These are phyloP conservation scores for Cydia strobilella DNA, from an alignment of 1,140 invertebrate genomes.

Conservation along the genomic window DNA sequence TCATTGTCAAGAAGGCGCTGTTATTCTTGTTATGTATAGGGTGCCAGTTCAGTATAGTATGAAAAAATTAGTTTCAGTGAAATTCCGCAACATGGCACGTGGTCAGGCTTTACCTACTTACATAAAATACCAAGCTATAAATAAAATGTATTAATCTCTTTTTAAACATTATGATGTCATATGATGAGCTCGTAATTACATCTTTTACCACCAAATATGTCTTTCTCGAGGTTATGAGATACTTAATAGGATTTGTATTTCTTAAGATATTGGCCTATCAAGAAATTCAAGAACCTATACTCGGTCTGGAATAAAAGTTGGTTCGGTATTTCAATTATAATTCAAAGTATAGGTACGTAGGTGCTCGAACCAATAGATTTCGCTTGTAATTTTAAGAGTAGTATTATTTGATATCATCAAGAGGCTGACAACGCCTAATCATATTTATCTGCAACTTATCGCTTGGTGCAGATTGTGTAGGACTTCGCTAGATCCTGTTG, in stretches of 20 bases:
- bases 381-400: neutral
- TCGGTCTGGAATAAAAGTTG: no score
- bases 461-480: neutral
- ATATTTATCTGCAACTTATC: neutral
- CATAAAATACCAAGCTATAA: neutral
- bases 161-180: slow-evolving; percentile 24
- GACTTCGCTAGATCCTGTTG: slow-evolving; percentile 20
- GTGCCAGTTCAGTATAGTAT: no score
- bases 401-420: neutral
- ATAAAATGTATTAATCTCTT: slow-evolving; percentile 13
- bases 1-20: no score
- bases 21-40: no score
- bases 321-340: no score
- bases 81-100: no score
- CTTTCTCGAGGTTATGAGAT: neutral
- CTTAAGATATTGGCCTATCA: neutral
- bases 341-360: no score
- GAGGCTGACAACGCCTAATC: neutral
- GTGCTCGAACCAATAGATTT: no score
- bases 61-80: no score
- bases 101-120: no score
- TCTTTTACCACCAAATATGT: neutral
- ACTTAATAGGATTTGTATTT: neutral
- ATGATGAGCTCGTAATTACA: neutral
- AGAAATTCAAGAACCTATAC: neutral